Evolutionary conservation across 2,797 vertebrate species (phyloP), one percentile per base, ranked within the genome.

Genomic region (Martes flavigula): DNA sequence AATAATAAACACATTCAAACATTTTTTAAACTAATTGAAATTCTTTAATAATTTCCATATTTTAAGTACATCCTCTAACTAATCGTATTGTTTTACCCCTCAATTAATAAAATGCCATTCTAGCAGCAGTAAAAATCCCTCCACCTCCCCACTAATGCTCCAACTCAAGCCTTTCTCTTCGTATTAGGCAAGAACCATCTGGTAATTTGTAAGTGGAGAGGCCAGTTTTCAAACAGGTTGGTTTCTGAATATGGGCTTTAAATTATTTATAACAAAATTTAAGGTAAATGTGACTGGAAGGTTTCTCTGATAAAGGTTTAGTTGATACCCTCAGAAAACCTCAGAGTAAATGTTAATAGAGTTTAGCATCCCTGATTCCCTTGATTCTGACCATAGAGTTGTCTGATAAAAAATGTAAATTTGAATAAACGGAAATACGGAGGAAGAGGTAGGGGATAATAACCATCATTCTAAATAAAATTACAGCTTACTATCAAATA

Each of bases 201-300:
- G 78, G 46, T 90, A 77, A 82, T 87, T 90, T 87, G 20, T 89
- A 85, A 91, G 35, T 21, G 10, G 21, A 82, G 56, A 93, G 43
- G 64, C 54, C 38, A 79, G 81, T 86, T 96, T 97, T 94, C 95
- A 96, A 95, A 96, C 30, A 97, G 66, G 21, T 43, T 68, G 64
- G 38, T 83, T 93, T 93, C 54, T 75, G 17, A 97, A 86, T 90
- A 95, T 60, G 21, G 72, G 48, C 14, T 73, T 94, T 95, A 93
- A 96, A 82, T 87, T 79, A 89, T 84, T 97, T 92, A 93, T 77
- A 91, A 79, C 64, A 94, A 97, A 96, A 96, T 88, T 91, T 81
- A 83, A 97, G 83, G 51, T 66, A 87, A 82, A 85, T 94, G 94
- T 96, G 94, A 30, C 54, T 66, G 13, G 35, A 78, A 54, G 40